Evolutionary conservation across 1,140 invertebrate species (phyloP), one percentile per base, ranked within the genome.

Genomic region (Achatina immaculata): DNA sequence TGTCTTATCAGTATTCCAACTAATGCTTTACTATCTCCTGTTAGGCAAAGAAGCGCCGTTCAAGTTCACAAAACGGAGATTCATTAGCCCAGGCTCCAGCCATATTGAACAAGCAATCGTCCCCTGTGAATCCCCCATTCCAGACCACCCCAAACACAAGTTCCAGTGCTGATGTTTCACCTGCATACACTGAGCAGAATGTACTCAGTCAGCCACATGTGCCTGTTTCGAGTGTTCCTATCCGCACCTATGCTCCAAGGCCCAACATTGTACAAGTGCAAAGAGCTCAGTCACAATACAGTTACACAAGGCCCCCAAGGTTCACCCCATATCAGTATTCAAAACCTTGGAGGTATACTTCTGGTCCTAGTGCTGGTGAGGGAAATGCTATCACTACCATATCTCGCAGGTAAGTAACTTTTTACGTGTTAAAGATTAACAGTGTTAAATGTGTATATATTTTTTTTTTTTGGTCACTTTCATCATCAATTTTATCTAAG

Each of bases 31-130:
- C n/a, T n/a, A n/a, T n/a, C n/a, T n/a, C n/a, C n/a, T 11, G 14
- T 51, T 38, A 69, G 68, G 68, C 38, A 36, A 74, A 74, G 34
- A 45, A 43, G 36, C 14, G 72, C 2, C 72, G 72, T 34, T 48
- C 45, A 4, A 74, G 40, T 11, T 51, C 42, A 1, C 45, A 51
- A 14, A 74, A 34, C 21, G 24, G 72, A 36, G 68, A 69, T 14
- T 28, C 40, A 4, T 45, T 28, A 45, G 3, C 24, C 16, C 71
- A 28, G 42, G 21, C 31, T n/a, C 43, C 43, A 28, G 28, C 43
- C 7, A 1, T 43, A 43, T 7, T 24, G 34, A 73, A n/a, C 1
- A 40, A 42, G 36, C 42, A 34, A 51, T 31, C 43, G 48, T 48
- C 71, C 1, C 68, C 68, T 40, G 42, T 42, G 11, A 73, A 73